Percentiles rank a stretch among this genome's conserved stretches.
Evolutionary conservation across 2,797 vertebrate species (phyloP).

Genomic region (Onychomys torridus): DNA sequence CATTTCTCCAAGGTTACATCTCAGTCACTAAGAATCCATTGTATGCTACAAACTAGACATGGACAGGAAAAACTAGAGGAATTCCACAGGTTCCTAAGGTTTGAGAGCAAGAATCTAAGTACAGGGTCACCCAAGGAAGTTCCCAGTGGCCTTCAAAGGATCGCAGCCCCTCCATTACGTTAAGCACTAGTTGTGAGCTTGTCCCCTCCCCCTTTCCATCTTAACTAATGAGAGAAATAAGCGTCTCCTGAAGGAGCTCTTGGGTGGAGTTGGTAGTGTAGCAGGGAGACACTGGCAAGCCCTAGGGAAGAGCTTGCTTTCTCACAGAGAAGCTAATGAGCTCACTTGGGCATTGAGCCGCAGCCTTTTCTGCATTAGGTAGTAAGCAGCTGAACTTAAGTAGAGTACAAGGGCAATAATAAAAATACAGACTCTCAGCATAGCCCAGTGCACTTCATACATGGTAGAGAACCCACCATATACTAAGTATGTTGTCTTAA

Average conservation of each 20-base stretch:
- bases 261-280: background rate
- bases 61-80: background rate
- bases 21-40: background rate
- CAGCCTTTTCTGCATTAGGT: background rate
- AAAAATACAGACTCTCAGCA: background rate
- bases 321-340: background rate
- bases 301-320: background rate
- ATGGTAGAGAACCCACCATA: background rate
- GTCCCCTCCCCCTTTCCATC: background rate
- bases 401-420: slow-evolving; percentile 21
- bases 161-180: background rate
- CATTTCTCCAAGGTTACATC: slow-evolving; percentile 23
- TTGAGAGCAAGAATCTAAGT: background rate
- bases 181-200: background rate
- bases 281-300: background rate
- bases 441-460: background rate
- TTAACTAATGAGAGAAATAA: background rate
- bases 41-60: background rate
- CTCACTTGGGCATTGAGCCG: background rate
- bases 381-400: slow-evolving; percentile 19
- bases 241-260: background rate
- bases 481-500: slow-evolving; percentile 25
- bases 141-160: background rate
- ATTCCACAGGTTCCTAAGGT: background rate
- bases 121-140: background rate